Evolutionary conservation across 2,888 invertebrate species (phyloP), one percentile per base, ranked within the genome.

Genomic region (Loripinus fragilis): DNA sequence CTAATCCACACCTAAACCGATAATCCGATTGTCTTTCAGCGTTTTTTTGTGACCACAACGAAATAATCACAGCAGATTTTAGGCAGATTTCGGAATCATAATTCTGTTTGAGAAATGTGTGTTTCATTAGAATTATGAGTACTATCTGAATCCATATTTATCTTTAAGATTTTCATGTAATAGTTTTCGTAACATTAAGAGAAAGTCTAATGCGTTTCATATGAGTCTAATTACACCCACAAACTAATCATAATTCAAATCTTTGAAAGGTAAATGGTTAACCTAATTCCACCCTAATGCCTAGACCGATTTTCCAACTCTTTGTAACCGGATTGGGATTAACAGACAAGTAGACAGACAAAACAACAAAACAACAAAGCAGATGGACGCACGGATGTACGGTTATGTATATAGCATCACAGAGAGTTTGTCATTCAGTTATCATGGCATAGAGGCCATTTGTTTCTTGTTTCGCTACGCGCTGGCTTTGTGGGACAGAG

Each of bases 121-220:
- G 25, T 52, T 52, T 28, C 25, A 25, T 52, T 52, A 52, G 28
- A 52, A 8, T 28, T 12, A 52, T 52, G 52, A 52, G 15, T 45
- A 25, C 10, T 52, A n/a, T 28, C 52, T 25, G 23, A 28, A 52
- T 52, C 52, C 52, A 52, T 12, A 52, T 52, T 25, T 52, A 25
- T 2, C 3, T 8, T 52, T 10, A 7, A 38, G 52, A 5, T 52
- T 52, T 52, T 52, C 2, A 1, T 28, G 10, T 52, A 52, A 52
- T 52, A 52, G 52, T 28, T 52, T 28, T 28, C 28, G 25, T 52
- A 52, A 52, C 25, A 28, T 52, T 52, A 10, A 12, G 12, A 52
- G 52, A 52, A 52, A 52, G 52, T 52, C 45, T 52, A 52, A 52
- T 52, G 52, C n/a, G 28, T 23, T 15, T 52, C 52, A 52, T 52